Percentiles rank a stretch among this genome's conserved stretches.
phyloP scores from a whole-genome alignment of 2,888 invertebrate species.

The Sympetrum striolatum region DNA sequence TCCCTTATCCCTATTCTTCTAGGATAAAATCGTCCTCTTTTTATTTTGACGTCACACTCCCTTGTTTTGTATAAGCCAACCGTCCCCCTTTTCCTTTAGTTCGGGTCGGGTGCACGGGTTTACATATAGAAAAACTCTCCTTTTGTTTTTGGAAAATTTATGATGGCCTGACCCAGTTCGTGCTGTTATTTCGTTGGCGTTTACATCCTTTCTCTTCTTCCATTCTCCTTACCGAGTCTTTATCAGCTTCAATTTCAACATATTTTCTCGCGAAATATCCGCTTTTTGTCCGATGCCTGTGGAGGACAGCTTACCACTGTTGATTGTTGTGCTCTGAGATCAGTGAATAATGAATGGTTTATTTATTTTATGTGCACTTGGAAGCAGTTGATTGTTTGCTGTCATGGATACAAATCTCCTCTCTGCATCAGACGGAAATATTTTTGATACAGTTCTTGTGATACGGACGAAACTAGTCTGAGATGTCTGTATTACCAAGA shows the following conservation, averaged over 20 bases:
- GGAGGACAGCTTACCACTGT: no score
- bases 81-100: not conserved
- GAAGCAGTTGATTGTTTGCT: no score
- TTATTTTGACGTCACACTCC: not conserved
- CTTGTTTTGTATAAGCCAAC: not conserved
- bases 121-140: not conserved
- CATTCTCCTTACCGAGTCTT: not conserved
- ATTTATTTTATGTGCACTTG: no score
- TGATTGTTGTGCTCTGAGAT: no score
- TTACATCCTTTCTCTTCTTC: not conserved
- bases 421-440: not conserved
- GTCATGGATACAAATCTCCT: no score
- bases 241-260: not conserved
- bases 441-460: not conserved
- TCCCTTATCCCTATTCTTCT: no score
- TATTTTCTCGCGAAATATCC: not conserved
- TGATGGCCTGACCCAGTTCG: constrained; percentile 13
- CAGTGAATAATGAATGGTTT: no score
- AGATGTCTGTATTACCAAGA: no score
- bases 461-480: not conserved
- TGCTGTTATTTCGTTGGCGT: not conserved
- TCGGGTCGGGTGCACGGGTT: not conserved
- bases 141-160: not conserved
- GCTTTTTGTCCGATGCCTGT: not conserved
- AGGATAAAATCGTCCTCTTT: not conserved